Base-by-base conservation (phyloP, 2,888 invertebrate genomes). In the Reticulitermes lucifugus region DNA sequence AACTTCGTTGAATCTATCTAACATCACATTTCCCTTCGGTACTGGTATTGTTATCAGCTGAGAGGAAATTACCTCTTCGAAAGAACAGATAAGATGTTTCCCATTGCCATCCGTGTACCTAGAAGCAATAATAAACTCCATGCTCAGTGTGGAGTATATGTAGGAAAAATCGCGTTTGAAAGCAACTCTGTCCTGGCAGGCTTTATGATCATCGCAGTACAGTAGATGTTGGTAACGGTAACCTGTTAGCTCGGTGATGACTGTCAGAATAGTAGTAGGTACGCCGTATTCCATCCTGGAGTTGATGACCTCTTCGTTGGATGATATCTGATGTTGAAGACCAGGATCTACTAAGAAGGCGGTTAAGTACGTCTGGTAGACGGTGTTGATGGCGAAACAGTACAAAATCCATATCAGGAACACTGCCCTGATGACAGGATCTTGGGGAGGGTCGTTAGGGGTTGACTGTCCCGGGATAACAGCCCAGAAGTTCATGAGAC, bases 281-380 rank as follows among this genome's bases (percentile, higher is more conserved):
- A 84, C 43, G 10, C 84, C 84, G 21, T 46, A 84, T 29, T 41
- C 51, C 41, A 84, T 79, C 9, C 79, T 71, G 6, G 84, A 84
- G 46, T 60, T 60, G 18, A 84, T n/a, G 10, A 84, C 60, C 41
- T 84, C 84, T 10, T 79, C 79, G 2, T 70, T 70, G 18, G 79
- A 29, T 0, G 70, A 43, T 18, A 84, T 65, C 84, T 84, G 84
- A 29, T 79, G 79, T 22, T 84, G 65, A 35, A 79, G 41, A 35
- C 77, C 79, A 25, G 84, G 84, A 79, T 84, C 35, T 41, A 79
- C 70, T 41, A 84, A 65, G 84, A 79, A 79, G 2, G 22, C 46
- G 6, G 70, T 70, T 25, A 84, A 51, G 55, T 79, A 84, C 7
- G 79, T 79, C 29, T 79, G 84, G 25, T 84, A 84, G 9, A 79